Evolutionary conservation across 2,113 vertebrate species (phyloP).

Genomic region (Pedetes capensis): DNA sequence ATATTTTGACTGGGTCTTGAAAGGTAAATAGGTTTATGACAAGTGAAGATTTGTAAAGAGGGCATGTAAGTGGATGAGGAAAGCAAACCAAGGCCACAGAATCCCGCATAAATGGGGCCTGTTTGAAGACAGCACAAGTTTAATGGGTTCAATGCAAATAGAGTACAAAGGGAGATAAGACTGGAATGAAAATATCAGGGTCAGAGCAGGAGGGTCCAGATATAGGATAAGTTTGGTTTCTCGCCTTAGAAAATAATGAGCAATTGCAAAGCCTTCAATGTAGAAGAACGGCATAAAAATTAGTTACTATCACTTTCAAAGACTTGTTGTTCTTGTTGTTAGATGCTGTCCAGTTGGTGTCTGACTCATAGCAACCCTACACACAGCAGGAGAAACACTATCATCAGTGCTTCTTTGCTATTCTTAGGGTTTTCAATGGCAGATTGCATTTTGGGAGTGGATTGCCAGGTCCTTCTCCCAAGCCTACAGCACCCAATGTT

Average conservation of each 20-base stretch:
- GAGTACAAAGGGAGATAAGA: not conserved
- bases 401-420: too few species aligned
- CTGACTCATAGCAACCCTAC: too few species aligned
- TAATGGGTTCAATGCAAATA: not conserved
- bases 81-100: not conserved
- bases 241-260: not conserved
- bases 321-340: too few species aligned
- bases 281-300: slow-evolving; percentile 15
- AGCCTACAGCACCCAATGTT: too few species aligned
- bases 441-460: too few species aligned
- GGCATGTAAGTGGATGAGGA: not conserved
- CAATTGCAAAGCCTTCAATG: not conserved
- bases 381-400: too few species aligned
- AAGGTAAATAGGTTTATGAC: not conserved
- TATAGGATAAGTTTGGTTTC: not conserved
- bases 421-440: too few species aligned
- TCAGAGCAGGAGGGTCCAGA: not conserved
- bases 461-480: too few species aligned
- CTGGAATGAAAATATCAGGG: not conserved
- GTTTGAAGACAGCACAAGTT: not conserved
- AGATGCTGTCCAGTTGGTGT: too few species aligned
- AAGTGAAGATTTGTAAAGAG: not conserved
- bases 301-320: slow-evolving; percentile 9
- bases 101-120: not conserved
- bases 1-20: not conserved